phyloP scores from a whole-genome alignment of 1,140 invertebrate genomes.

The Maniola jurtina region DNA sequence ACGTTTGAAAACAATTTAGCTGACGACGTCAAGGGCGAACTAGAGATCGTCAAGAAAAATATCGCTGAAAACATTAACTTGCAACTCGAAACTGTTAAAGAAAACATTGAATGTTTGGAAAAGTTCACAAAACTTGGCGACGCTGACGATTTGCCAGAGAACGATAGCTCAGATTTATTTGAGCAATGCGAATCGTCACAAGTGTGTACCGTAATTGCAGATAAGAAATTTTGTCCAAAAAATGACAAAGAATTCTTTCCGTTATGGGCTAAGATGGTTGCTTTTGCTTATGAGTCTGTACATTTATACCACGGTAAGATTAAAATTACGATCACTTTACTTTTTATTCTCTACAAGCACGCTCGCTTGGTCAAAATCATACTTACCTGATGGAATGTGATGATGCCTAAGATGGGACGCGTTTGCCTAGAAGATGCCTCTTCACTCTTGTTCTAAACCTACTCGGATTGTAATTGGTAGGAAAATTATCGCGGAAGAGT shows the following conservation, averaged over 20 bases:
- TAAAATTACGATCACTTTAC: too few species aligned
- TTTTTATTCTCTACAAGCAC: not conserved
- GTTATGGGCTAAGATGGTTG: conserved; percentile 59
- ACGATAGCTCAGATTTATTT: conserved; percentile 1
- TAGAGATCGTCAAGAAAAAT: conserved; percentile 37
- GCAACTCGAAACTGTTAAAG: conserved; percentile 49
- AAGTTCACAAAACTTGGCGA: conserved; percentile 40
- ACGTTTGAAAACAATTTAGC: conserved; percentile 33
- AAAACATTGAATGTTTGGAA: conserved; percentile 50
- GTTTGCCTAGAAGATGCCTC: too few species aligned
- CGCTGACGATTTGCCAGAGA: conserved; percentile 31
- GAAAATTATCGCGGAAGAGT: too few species aligned
- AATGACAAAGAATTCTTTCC: conserved; percentile 39
- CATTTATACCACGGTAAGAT: conserved; percentile 57
- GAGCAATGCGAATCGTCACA: conserved; percentile 7
- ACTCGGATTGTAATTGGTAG: too few species aligned
- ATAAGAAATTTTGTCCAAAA: conserved; percentile 26
- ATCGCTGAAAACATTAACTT: conserved; percentile 52
- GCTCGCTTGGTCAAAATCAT: too few species aligned
- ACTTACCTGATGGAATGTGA: too few species aligned
- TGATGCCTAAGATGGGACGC: too few species aligned
- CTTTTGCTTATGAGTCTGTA: conserved; percentile 59
- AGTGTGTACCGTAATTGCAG: not conserved
- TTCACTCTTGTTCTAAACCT: too few species aligned
- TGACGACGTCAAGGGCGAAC: conserved; percentile 37